Percentiles rank a stretch among this genome's conserved stretches.
Conservation (phyloP, 2,888 invertebrate genomes). For the Diarsia mendica region DNA sequence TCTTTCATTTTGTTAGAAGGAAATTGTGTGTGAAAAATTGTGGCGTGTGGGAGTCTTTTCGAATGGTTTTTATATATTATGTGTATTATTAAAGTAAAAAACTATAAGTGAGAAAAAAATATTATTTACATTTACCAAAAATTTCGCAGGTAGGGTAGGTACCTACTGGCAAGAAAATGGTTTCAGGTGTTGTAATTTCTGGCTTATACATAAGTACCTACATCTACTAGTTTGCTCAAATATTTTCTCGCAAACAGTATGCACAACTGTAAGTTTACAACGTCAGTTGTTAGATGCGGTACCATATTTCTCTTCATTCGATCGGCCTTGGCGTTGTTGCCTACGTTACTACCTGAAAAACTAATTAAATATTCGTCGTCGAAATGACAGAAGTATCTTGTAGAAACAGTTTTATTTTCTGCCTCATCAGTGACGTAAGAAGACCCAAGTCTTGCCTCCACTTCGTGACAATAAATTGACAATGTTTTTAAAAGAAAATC, state of each 20-base stretch:
- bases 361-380: constrained; percentile 10
- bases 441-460: background rate
- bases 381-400: constrained; percentile 2
- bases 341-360: constrained; percentile 6
- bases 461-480: background rate
- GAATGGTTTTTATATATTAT: background rate
- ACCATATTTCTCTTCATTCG: constrained; percentile 28
- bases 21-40: background rate
- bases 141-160: background rate
- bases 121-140: background rate
- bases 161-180: background rate
- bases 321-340: constrained; percentile 15
- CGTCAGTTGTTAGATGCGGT: constrained; percentile 16
- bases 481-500: too few species aligned
- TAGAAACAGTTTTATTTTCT: constrained; percentile 1
- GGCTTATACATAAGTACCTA: background rate
- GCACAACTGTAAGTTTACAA: constrained; percentile 44
- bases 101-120: background rate
- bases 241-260: constrained; percentile 27
- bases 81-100: background rate
- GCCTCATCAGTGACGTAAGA: background rate
- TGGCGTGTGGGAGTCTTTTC: background rate
- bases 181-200: background rate
- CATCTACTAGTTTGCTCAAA: constrained; percentile 6
- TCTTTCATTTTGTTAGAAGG: background rate